Evolutionary conservation across 2,888 invertebrate genomes (phyloP).

Genomic region (Eupsilia transversa): DNA sequence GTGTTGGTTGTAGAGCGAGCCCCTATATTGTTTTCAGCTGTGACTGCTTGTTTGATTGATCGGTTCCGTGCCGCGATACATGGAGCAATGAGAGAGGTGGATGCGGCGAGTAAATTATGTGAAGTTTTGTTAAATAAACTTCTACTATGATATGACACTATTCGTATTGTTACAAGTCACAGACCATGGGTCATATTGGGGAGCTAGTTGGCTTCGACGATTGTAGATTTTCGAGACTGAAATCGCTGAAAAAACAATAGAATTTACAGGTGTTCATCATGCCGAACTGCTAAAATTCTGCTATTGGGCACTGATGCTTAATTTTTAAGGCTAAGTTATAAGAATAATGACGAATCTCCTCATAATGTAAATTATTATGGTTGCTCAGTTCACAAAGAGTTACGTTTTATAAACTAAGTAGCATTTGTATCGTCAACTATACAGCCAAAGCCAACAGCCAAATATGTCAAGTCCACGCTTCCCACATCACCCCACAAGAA

Average conservation of each 20-base stretch:
- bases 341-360: background rate
- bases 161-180: background rate
- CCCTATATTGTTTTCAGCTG: conserved; percentile 76
- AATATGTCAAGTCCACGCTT: conserved; percentile 23
- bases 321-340: background rate
- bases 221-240: background rate
- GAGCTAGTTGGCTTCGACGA: background rate
- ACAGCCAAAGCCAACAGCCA: background rate
- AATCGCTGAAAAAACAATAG: background rate
- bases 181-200: background rate
- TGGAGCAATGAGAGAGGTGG: conserved; percentile 27
- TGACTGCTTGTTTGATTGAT: conserved; percentile 75
- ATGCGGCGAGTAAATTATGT: conserved; percentile 40
- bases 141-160: background rate
- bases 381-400: background rate
- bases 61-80: conserved; percentile 66
- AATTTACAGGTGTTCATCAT: background rate
- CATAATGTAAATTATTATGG: background rate
- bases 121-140: background rate
- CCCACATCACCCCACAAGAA: conserved; percentile 46
- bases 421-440: background rate
- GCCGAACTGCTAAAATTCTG: background rate
- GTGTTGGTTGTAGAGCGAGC: conserved; percentile 63
- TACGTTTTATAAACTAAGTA: background rate
- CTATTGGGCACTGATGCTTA: too few relatives aligned